Evolutionary conservation across 2,888 invertebrate genomes (phyloP).

Genomic region (Amphimallon solstitiale): DNA sequence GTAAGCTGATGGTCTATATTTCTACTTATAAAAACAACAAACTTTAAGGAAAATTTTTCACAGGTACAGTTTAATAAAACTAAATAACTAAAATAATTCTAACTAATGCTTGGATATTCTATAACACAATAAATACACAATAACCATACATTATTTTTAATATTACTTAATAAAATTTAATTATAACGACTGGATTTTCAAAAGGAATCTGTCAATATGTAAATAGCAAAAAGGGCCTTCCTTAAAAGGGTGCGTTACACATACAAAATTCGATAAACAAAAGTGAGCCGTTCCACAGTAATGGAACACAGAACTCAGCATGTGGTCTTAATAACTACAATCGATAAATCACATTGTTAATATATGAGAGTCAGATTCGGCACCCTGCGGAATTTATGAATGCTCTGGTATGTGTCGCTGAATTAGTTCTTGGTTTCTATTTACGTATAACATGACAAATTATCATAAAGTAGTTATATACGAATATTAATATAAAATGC

Average conservation of each 20-base stretch:
- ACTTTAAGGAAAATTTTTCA: too few species aligned
- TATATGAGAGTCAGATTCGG: slow-evolving; percentile 17
- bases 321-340: slow-evolving; percentile 34
- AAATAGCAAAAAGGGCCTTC: not conserved
- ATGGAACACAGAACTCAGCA: slow-evolving; percentile 26
- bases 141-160: too few species aligned
- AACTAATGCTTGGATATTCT: too few species aligned
- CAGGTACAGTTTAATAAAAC: too few species aligned
- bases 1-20: too few species aligned
- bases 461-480: too few species aligned
- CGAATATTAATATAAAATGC: too few species aligned
- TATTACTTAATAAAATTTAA: too few species aligned
- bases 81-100: too few species aligned
- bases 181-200: too few species aligned
- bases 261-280: not conserved
- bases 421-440: not conserved
- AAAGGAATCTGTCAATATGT: not conserved
- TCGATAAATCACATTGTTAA: slow-evolving; percentile 35
- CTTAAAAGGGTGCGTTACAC: not conserved
- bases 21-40: too few species aligned
- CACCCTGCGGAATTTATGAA: slow-evolving; percentile 21
- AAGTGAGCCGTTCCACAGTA: slow-evolving; percentile 7
- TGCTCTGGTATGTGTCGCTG: not conserved
- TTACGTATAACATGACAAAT: not conserved
- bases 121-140: too few species aligned